Evolutionary conservation across 2,888 invertebrate species (phyloP), one percentile per base, ranked within the genome.

Genomic region (Tigriopus californicus): DNA sequence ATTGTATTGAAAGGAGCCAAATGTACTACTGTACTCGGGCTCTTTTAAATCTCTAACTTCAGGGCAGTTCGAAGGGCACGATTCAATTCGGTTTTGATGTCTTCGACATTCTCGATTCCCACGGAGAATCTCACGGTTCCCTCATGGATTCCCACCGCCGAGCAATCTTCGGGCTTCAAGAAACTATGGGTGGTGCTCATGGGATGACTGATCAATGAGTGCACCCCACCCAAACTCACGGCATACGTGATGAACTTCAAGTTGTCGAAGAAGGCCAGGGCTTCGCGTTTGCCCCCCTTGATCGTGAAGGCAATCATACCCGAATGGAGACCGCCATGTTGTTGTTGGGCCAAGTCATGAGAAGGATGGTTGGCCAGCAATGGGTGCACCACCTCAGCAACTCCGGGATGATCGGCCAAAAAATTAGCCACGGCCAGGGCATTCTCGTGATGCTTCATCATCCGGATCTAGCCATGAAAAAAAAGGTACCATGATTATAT

Each of bases 301-400:
- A 76, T 65, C 61, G 74, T 75, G 61, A 75, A 73, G 15, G 72
- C 69, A 58, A 76, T 68, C 75, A 77, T 75, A 22, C 75, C 76
- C 58, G 49, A 49, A 49, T 72, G 69, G 67, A 69, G 74, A 33
- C 69, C 69, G 47, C 65, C 65, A 47, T 69, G 66, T 65, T 76
- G 75, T 64, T 68, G 69, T 64, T 67, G 67, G 61, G 70, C 70
- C 18, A 73, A 61, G 40, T 67, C 67, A 63, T 71, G 68, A 51
- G 72, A 71, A 8, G 72, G 71, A 63, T 73, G 71, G 42, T 69
- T 70, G 49, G 67, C 65, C 40, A 73, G 65, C 22, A 68, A 70
- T 48, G 64, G 64, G 62, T 63, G 62, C 10, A 64, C 53, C 15
- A 49, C 52, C 20, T 49, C 22, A 11, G 22, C 22, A 22, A 49